These are phyloP conservation scores for Dendronephthya gigantea DNA, from an alignment of 64 coral and sea anemone genomes.

Conservation along the genomic window DNA sequence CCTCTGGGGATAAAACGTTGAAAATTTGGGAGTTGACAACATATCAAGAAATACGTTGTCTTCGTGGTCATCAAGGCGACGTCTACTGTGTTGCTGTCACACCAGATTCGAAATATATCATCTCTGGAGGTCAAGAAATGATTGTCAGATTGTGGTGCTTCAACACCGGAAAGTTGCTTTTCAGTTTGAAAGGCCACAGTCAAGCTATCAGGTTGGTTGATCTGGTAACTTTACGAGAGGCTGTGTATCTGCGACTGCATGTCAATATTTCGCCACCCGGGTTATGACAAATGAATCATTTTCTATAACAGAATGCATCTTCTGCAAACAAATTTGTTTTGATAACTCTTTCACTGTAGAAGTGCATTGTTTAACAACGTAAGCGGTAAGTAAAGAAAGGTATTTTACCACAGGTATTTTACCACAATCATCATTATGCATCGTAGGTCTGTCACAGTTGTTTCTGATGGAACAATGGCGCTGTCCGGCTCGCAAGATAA, in stretches of 20 bases:
- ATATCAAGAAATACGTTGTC: constrained; percentile 19
- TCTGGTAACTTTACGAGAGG: constrained; percentile 7
- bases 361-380: no score
- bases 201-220: constrained; percentile 19
- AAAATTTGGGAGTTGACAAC: constrained; percentile 49
- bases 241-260: no score
- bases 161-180: constrained; percentile 21
- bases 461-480: neutral
- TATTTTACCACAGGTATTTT: no score
- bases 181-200: constrained; percentile 30
- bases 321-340: no score
- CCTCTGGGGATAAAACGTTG: constrained; percentile 27
- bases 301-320: no score
- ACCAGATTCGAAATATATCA: constrained; percentile 15
- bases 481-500: constrained; percentile 44
- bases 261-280: no score
- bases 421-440: no score
- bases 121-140: constrained; percentile 31
- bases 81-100: constrained; percentile 38
- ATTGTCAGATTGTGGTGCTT: constrained; percentile 38
- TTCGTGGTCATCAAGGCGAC: constrained; percentile 42
- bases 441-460: no score
- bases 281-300: no score
- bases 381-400: no score
- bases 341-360: no score